Percentiles rank a stretch among this genome's conserved stretches.
Evolutionary conservation across 1,140 invertebrate genomes (phyloP).

Genomic region (Amphibalanus amphitrite): DNA sequence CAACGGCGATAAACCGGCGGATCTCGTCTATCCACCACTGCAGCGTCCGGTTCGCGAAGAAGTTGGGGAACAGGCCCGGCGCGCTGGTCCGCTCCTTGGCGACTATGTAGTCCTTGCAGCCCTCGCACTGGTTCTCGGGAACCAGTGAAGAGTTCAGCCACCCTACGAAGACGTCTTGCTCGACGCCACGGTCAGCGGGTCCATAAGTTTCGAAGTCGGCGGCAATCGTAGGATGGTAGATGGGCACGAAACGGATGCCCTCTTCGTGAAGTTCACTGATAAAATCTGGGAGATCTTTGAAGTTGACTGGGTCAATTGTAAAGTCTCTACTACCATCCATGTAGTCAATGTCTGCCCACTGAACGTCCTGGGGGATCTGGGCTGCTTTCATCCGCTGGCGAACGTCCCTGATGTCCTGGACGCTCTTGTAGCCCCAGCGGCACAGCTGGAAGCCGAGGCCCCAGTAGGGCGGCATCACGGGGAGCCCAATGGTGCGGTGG

Average conservation of each 20-base stretch:
- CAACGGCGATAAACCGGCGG: conserved; percentile 15
- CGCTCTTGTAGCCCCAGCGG: too few species aligned
- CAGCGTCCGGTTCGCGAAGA: conserved; percentile 15
- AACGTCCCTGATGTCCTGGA: too few species aligned
- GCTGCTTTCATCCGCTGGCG: too few species aligned
- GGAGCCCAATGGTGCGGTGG: too few species aligned
- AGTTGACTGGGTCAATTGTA: conserved; percentile 32
- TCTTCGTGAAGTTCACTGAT: too few species aligned
- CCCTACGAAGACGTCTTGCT: conserved; percentile 18
- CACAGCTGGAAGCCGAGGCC: too few species aligned
- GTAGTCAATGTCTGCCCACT: conserved; percentile 21
- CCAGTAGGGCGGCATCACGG: too few species aligned
- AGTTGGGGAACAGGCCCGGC: conserved; percentile 18
- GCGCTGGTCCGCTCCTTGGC: conserved; percentile 15
- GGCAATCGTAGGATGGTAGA: conserved; percentile 15
- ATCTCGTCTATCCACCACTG: conserved; percentile 18
- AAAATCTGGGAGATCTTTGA: too few species aligned
- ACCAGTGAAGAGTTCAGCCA: conserved; percentile 13
- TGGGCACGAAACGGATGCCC: background rate
- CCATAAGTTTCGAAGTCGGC: conserved; percentile 16
- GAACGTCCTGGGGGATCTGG: conserved; percentile 24
- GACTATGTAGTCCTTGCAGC: conserved; percentile 14
- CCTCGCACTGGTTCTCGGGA: conserved; percentile 15
- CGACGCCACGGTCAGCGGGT: conserved; percentile 7
- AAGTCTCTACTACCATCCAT: conserved; percentile 31